phyloP scores from a whole-genome alignment of 1,140 invertebrate species.

The Monochamus saltuarius region DNA sequence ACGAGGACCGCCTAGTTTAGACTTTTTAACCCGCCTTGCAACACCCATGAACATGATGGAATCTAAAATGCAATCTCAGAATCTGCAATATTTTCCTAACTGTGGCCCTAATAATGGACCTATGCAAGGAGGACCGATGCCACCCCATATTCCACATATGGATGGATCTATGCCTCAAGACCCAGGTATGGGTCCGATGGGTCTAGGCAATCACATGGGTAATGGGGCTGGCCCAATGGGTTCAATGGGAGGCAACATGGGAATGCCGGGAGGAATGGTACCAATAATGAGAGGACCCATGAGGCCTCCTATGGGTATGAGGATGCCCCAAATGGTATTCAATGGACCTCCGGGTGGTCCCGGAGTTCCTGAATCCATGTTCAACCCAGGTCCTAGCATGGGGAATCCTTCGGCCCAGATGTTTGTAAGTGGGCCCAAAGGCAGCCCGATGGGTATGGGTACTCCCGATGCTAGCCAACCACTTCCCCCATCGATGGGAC shows the following conservation, averaged over 20 bases:
- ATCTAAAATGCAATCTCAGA: slow-evolving; percentile 69
- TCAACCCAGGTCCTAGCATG: slow-evolving; percentile 38
- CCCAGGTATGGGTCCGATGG: slow-evolving; percentile 58
- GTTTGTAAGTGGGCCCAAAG: slow-evolving; percentile 56
- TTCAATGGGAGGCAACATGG: slow-evolving; percentile 47
- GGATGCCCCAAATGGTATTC: slow-evolving; percentile 61
- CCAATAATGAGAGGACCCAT: slow-evolving; percentile 51
- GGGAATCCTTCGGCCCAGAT: slow-evolving; percentile 56
- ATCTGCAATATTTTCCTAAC: slow-evolving; percentile 73
- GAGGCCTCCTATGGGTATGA: slow-evolving; percentile 49
- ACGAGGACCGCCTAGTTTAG: slow-evolving; percentile 83
- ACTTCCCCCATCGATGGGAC: slow-evolving; percentile 77
- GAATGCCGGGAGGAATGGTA: slow-evolving; percentile 41
- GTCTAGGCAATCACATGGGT: slow-evolving; percentile 52
- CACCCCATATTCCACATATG: slow-evolving; percentile 53
- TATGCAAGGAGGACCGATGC: slow-evolving; percentile 52
- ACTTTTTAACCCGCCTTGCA: slow-evolving; percentile 87
- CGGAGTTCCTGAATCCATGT: slow-evolving; percentile 54
- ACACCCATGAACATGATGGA: slow-evolving; percentile 75
- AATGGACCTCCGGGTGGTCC: slow-evolving; percentile 54
- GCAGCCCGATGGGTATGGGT: slow-evolving; percentile 59
- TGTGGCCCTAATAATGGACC: slow-evolving; percentile 55
- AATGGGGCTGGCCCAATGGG: slow-evolving; percentile 49
- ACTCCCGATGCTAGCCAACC: slow-evolving; percentile 68
- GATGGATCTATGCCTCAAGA: slow-evolving; percentile 50